These are phyloP conservation scores for Nannoperca australis DNA, from an alignment of 2,797 vertebrate species.

Conservation along the genomic window DNA sequence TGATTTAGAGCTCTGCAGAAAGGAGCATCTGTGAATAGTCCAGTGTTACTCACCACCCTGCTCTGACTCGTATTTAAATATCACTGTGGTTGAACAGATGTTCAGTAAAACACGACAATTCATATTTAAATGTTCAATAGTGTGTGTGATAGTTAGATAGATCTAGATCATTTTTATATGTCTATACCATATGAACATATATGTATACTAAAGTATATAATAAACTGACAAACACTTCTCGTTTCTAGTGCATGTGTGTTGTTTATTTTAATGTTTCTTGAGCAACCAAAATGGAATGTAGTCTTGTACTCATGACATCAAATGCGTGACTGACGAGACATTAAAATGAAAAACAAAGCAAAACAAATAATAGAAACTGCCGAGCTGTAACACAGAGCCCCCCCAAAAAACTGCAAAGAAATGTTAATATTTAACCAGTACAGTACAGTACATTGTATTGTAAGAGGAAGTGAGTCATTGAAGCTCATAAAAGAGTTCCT, in stretches of 20 bases:
- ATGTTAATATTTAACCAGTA: constrained; percentile 37
- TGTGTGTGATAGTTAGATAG: constrained; percentile 9
- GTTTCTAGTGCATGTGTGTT: neutral
- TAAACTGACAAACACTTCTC: neutral
- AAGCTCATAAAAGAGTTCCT: constrained; percentile 65
- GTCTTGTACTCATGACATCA: constrained; percentile 13
- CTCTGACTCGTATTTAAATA: constrained; percentile 86
- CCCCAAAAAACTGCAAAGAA: constrained; percentile 19
- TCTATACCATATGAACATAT: neutral
- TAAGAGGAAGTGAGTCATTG: constrained; percentile 49
- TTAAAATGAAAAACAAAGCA: constrained; percentile 47
- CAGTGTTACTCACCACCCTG: constrained; percentile 82
- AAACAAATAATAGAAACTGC: constrained; percentile 55
- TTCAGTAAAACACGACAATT: constrained; percentile 60
- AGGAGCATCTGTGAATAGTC: constrained; percentile 89
- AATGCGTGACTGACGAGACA: constrained; percentile 19
- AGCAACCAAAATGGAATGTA: constrained; percentile 5
- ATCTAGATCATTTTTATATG: too few species aligned
- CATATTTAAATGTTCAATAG: constrained; percentile 58
- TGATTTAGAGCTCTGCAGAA: constrained; percentile 90
- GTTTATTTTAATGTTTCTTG: neutral
- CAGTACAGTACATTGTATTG: constrained; percentile 29
- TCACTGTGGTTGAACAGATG: constrained; percentile 70
- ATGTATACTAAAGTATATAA: neutral
- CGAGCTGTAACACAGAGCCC: constrained; percentile 39